A percentile compares a stretch with the other conserved stretches of the same genome.
phyloP scores from a whole-genome alignment of 1,140 invertebrate species.

The Lasioglossum baleicum region DNA sequence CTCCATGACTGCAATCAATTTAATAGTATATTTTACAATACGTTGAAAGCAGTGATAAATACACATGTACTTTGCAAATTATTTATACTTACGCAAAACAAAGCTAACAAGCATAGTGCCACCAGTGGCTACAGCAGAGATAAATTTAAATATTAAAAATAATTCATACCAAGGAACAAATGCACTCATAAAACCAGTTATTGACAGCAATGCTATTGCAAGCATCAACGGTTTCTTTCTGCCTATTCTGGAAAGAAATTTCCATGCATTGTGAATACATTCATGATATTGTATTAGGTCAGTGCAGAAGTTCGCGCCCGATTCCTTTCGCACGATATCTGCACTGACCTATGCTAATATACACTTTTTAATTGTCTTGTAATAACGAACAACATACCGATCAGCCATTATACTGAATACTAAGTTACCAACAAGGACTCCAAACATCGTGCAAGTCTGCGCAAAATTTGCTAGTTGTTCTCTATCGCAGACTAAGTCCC shows the following conservation, averaged over 20 bases:
- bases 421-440: slow-evolving; percentile 87
- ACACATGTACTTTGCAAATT: not conserved
- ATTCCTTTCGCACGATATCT: not conserved
- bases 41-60: not conserved
- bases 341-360: not conserved
- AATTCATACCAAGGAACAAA: slow-evolving; percentile 85
- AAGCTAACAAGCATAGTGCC: slow-evolving; percentile 85
- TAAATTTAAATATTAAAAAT: slow-evolving; percentile 85
- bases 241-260: slow-evolving; percentile 82
- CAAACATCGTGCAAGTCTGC: slow-evolving; percentile 88
- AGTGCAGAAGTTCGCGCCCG: no score
- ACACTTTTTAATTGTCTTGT: not conserved
- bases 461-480: slow-evolving; percentile 84
- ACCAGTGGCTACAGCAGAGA: slow-evolving; percentile 85
- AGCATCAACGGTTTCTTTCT: slow-evolving; percentile 84
- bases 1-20: slow-evolving; percentile 83
- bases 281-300: no score
- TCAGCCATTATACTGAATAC: slow-evolving; percentile 87
- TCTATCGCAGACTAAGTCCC: slow-evolving; percentile 86
- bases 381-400: slow-evolving; percentile 79
- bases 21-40: not conserved
- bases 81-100: slow-evolving; percentile 81
- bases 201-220: slow-evolving; percentile 84
- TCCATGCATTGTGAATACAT: not conserved
- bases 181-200: slow-evolving; percentile 83